Base-by-base conservation (phyloP, 1,140 invertebrate genomes). In the Saccostrea glomerata region DNA sequence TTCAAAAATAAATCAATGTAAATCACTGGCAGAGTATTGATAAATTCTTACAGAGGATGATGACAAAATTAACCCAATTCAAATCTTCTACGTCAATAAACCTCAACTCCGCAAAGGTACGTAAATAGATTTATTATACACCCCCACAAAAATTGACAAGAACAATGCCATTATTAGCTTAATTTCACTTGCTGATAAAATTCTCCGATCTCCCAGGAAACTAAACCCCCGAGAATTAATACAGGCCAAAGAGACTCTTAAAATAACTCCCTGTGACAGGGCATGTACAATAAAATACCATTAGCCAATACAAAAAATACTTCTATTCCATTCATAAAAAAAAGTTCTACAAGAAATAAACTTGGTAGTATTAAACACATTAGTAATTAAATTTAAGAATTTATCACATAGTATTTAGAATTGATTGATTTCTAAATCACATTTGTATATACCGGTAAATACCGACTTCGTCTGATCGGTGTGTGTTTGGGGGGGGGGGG, bases 101-200 rank as follows among this genome's bases (percentile, higher is more conserved):
- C 60, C 17, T 23, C 23, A 20, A 20, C 17, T 11, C 23, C 25
- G 25, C 23, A 30, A 7, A 36, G 70, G 11, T 17, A 63, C 15
- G 17, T 20, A n/a, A 63, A 17, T 47, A 47, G 47, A 47, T 47
- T 47, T 20, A 63, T 77, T 5, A 17, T 25, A 25, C 70, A 25
- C 70, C 13, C 70, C 70, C 70, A 40, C 70, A 17, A 4, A 11
- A 12, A 77, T 15, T 15, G 70, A 77, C 30, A 36, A 36, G 30
- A 30, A 25, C 70, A 77, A 15, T 2, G 70, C 30, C 23, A 77
- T 77, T 63, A 63, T 63, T n/a, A 63, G 17, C 58, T 6, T 25
- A 13, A 17, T 77, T 36, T 77, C 23, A 30, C 15, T 25, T n/a
- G 55, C 15, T 84, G 47, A 84, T 58, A 84, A 55, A 84, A 84